Conservation (phyloP, 2,797 vertebrate species). For the Gadopsis marmoratus region DNA sequence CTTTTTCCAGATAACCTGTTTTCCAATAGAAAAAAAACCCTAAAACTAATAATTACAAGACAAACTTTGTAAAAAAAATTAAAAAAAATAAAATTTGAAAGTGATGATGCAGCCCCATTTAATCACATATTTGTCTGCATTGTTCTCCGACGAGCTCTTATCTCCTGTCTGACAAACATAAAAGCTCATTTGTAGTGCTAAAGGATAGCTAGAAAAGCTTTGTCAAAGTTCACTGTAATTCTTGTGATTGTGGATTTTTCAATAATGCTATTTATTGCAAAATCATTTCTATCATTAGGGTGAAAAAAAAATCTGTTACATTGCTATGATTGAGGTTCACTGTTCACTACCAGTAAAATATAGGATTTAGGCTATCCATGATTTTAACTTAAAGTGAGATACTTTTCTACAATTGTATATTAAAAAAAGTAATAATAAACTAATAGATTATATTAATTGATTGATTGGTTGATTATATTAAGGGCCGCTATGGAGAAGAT, state of each 20-base stretch:
- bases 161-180: background rate
- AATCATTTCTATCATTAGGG: background rate
- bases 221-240: background rate
- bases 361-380: background rate
- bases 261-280: background rate
- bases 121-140: background rate
- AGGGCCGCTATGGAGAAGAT: slow-evolving; percentile 15
- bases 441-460: background rate
- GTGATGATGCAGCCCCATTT: background rate
- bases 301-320: background rate
- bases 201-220: background rate
- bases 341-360: background rate
- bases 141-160: slow-evolving; percentile 1
- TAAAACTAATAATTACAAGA: background rate
- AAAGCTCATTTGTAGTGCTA: background rate
- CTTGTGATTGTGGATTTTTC: background rate
- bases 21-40: background rate
- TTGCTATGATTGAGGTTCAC: background rate
- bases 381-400: background rate
- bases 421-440: background rate
- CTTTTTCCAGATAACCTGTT: background rate
- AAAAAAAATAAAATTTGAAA: background rate
- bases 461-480: background rate
- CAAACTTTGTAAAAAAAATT: background rate
- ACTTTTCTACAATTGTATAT: background rate